A percentile compares a stretch with the other conserved stretches of the same genome.
phyloP scores from a whole-genome alignment of 2,888 invertebrate genomes.

The Oscheius sp. region DNA sequence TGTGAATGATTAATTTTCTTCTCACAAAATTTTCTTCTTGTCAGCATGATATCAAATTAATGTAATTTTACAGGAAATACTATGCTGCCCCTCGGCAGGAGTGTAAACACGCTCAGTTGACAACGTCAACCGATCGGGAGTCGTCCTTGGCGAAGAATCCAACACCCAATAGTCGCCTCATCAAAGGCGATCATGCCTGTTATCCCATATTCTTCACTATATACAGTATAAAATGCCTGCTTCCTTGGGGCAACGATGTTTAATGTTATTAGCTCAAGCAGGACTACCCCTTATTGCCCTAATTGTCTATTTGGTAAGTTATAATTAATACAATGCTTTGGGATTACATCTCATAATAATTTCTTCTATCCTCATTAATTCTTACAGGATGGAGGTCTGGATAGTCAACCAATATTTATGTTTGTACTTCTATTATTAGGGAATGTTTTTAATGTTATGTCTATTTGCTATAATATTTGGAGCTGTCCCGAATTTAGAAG shows the following conservation, averaged over 20 bases:
- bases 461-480: constrained; percentile 23
- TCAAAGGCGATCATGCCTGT: background rate
- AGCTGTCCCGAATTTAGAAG: constrained; percentile 23
- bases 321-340: background rate
- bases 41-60: too few relatives aligned
- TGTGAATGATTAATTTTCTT: too few relatives aligned
- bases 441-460: constrained; percentile 33
- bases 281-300: constrained; percentile 38
- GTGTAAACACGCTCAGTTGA: constrained; percentile 25
- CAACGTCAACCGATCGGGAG: constrained; percentile 1
- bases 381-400: constrained; percentile 31
- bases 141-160: constrained; percentile 10
- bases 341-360: background rate
- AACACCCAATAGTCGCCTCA: background rate
- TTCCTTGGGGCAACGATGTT: constrained; percentile 42
- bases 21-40: too few relatives aligned
- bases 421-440: constrained; percentile 37
- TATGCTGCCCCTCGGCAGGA: too few relatives aligned
- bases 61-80: too few relatives aligned
- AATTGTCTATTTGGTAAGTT: constrained; percentile 48
- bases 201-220: background rate
- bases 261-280: constrained; percentile 37
- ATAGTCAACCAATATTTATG: constrained; percentile 37
- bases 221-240: constrained; percentile 19
- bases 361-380: background rate